phyloP scores from a whole-genome alignment of 1,140 invertebrate genomes.

The Drosophila santomea region DNA sequence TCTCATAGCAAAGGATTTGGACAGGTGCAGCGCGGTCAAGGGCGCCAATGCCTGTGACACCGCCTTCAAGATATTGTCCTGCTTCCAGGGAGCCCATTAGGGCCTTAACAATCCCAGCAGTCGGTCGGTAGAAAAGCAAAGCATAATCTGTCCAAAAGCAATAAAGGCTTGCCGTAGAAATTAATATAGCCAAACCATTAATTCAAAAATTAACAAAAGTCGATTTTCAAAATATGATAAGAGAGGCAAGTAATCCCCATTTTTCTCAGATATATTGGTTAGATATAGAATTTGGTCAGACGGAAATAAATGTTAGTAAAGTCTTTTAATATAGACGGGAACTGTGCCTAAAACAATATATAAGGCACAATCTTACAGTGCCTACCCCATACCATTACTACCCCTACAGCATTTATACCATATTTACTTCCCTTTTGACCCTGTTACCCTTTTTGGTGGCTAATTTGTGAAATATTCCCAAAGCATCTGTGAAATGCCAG shows the following conservation, averaged over 20 bases:
- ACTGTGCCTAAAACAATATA: background rate
- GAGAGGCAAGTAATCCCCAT: too few species aligned
- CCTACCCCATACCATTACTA: too few species aligned
- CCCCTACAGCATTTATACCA: too few species aligned
- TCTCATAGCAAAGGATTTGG: constrained; percentile 27
- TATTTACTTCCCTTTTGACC: background rate
- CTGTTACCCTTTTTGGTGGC: constrained; percentile 34
- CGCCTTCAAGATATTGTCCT: constrained; percentile 50
- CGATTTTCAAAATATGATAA: background rate
- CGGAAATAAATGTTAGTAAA: too few species aligned
- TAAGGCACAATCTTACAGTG: background rate
- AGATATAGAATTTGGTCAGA: too few species aligned
- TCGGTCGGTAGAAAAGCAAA: background rate
- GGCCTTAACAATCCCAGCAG: background rate
- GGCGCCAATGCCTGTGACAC: constrained; percentile 68
- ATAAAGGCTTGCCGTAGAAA: background rate
- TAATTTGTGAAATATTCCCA: constrained; percentile 43
- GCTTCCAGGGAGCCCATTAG: constrained; percentile 18
- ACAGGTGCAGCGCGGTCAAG: constrained; percentile 28
- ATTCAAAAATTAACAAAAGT: background rate
- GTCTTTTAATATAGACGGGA: too few species aligned
- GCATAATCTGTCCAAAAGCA: background rate
- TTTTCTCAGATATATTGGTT: background rate
- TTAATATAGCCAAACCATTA: background rate
- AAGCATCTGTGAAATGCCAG: constrained; percentile 59